phyloP scores from a whole-genome alignment of 2,797 vertebrate genomes.

The Melanotaenia maccullochi region DNA sequence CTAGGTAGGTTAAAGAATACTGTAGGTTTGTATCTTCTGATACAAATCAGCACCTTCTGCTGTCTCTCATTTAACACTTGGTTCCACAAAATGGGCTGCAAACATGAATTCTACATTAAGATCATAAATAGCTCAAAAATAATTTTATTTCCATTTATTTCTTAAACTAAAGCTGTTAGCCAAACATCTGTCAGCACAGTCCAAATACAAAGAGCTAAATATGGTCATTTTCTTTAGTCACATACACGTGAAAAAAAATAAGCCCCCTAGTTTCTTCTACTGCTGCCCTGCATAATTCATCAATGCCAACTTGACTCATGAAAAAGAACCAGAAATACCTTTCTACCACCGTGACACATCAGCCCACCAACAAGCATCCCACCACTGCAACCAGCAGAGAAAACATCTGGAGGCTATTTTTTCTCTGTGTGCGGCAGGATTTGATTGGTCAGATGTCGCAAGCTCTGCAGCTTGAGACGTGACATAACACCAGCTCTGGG shows the following conservation, averaged over 20 bases:
- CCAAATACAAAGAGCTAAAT: slow-evolving; percentile 55
- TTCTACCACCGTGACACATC: slow-evolving; percentile 31
- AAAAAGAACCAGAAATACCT: slow-evolving; percentile 52
- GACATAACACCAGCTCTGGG: slow-evolving; percentile 45
- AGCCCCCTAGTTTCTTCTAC: slow-evolving; percentile 24
- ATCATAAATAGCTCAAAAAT: slow-evolving; percentile 5
- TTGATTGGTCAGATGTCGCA: slow-evolving; percentile 51
- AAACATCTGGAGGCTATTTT: slow-evolving; percentile 63
- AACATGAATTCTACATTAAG: not conserved
- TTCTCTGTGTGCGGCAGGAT: slow-evolving; percentile 33
- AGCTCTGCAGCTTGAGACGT: slow-evolving; percentile 51
- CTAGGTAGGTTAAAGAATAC: slow-evolving; percentile 20
- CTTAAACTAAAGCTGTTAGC: slow-evolving; percentile 17
- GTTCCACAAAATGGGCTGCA: slow-evolving; percentile 1
- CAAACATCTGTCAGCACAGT: slow-evolving; percentile 16
- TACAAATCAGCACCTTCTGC: slow-evolving; percentile 5
- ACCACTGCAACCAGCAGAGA: slow-evolving; percentile 15
- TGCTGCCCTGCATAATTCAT: slow-evolving; percentile 59
- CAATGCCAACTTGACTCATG: slow-evolving; percentile 57
- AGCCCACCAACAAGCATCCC: slow-evolving; percentile 36
- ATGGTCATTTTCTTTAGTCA: slow-evolving; percentile 58
- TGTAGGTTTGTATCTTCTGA: slow-evolving; percentile 10
- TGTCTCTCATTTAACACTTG: not conserved
- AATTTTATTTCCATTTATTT: not conserved
- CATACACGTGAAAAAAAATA: slow-evolving; percentile 50